Evolutionary conservation across 2,888 invertebrate genomes (phyloP), one percentile per base, ranked within the genome.

Genomic region (Platycheirus albimanus): DNA sequence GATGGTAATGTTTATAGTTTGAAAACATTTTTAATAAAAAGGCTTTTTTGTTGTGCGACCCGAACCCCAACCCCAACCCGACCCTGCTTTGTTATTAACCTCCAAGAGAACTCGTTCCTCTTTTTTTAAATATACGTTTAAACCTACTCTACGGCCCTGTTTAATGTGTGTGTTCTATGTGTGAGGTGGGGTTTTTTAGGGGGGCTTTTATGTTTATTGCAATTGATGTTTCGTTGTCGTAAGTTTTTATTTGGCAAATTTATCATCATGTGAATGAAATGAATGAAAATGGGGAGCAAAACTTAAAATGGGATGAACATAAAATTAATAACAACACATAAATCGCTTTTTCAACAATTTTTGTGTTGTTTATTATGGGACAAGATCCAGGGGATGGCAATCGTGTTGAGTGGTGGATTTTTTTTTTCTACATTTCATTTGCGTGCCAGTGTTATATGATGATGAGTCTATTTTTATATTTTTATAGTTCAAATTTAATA

Each of bases 21-120:
- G 78, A 72, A 83, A 83, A 83, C 83, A 83, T 83, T 83, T 83
- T 83, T 83, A 83, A 83, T 83, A 83, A 78, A 83, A 78, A 83
- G 67, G 69, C 51, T 58, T 77, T 78, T 83, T 41, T 83, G 63
- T 77, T 72, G 77, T 54, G 69, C 58, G 69, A 74, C n/a, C n/a
- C n/a, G n/a, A n/a, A n/a, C n/a, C n/a, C n/a, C n/a, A n/a, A n/a
- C n/a, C n/a, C n/a, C n/a, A n/a, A n/a, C n/a, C n/a, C n/a, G n/a
- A n/a, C 64, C 69, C 78, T 67, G 67, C 78, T 83, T 78, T 77
- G 52, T 78, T 83, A 78, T 83, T 83, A 83, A 83, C 72, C 83
- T 71, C 72, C 38, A 24, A 17, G 30, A n/a, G n/a, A n/a, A n/a
- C 43, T 52, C 24, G 54, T 36, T 58, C 30, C 51, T 78, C 28